Evolutionary conservation across 2,113 vertebrate species (phyloP).

Genomic region (Cygnus buccinator): DNA sequence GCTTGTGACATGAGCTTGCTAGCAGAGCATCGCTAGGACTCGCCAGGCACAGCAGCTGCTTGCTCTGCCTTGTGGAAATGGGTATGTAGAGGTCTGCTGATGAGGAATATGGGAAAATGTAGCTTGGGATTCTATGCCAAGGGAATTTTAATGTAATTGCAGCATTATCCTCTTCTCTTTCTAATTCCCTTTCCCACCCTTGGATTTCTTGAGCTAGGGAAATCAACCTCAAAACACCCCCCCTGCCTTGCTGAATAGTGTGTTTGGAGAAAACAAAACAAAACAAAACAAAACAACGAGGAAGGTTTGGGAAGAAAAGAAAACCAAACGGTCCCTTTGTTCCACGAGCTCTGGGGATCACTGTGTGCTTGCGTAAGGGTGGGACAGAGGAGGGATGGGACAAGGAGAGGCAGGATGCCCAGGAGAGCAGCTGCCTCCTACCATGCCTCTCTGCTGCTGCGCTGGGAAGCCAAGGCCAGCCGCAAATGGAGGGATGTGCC

Average conservation of each 20-base stretch:
- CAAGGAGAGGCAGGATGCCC: neutral
- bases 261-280: fast-evolving
- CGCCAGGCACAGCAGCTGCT: neutral
- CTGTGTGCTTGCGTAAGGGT: neutral
- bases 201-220: neutral
- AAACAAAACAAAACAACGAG: too few species aligned
- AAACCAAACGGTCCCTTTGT: neutral
- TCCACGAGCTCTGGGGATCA: neutral
- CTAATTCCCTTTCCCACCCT: neutral
- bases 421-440: neutral
- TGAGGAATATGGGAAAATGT: fast-evolving
- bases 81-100: neutral
- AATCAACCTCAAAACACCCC: neutral
- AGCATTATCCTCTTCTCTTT: neutral
- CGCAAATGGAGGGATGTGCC: fast-evolving
- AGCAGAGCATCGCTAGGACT: fast-evolving
- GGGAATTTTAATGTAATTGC: neutral
- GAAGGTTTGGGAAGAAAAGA: neutral
- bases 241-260: fast-evolving
- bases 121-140: neutral
- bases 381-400: neutral
- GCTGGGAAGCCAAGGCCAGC: neutral
- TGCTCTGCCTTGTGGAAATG: fast-evolving
- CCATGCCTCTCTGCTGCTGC: fast-evolving
- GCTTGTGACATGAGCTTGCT: fast-evolving